phyloP scores from a whole-genome alignment of 1,140 invertebrate genomes.

The Steinernema feltiae region DNA sequence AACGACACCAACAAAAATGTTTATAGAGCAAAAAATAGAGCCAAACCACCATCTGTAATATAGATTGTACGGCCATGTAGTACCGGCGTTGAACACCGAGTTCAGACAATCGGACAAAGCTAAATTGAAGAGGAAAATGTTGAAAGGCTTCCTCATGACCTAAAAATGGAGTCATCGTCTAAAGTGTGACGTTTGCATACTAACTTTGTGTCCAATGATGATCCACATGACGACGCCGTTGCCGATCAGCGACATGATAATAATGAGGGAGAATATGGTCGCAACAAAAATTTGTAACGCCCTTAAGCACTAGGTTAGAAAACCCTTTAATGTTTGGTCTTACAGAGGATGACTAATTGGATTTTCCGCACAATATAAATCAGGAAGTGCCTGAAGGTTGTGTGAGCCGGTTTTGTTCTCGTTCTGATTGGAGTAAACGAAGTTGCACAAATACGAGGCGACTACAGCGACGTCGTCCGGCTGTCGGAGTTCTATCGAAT shows the following conservation, averaged over 20 bases:
- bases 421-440: neutral
- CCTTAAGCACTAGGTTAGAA: neutral
- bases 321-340: neutral
- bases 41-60: conserved; percentile 76
- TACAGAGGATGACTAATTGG: neutral
- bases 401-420: neutral
- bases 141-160: conserved; percentile 45
- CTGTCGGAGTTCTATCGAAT: neutral
- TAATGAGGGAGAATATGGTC: conserved; percentile 27
- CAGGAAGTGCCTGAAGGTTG: neutral
- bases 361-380: neutral
- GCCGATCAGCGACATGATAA: conserved; percentile 29
- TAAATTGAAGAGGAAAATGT: conserved; percentile 63
- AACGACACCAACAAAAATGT: conserved; percentile 79
- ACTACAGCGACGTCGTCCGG: neutral
- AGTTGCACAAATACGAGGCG: neutral
- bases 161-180: conserved; percentile 2
- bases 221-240: conserved; percentile 43
- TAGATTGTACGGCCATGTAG: conserved; percentile 41
- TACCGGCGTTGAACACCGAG: conserved; percentile 60
- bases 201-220: conserved; percentile 37
- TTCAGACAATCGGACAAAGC: conserved; percentile 63
- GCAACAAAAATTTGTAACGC: conserved; percentile 33
- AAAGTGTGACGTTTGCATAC: neutral
- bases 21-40: conserved; percentile 73